phyloP scores from a whole-genome alignment of 2,113 vertebrate species.

The Poeciliopsis prolifica region DNA sequence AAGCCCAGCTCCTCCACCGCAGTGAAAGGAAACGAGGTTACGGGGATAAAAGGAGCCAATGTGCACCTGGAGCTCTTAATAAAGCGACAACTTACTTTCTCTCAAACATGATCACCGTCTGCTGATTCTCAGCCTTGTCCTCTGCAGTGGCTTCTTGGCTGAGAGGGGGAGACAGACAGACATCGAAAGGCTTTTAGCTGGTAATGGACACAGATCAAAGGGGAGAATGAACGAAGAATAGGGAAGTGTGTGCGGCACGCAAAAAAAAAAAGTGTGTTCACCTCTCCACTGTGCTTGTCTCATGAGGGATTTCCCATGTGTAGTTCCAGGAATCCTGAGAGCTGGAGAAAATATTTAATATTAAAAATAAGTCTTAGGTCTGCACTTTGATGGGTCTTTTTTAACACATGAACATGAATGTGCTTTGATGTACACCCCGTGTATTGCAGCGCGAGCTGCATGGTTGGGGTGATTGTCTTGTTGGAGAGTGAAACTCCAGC shows the following conservation, averaged over 20 bases:
- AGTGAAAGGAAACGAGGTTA: conserved; percentile 55
- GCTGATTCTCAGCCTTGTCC: conserved; percentile 39
- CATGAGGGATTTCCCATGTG: conserved; percentile 51
- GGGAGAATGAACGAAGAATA: conserved; percentile 42
- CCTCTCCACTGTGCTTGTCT: conserved; percentile 52
- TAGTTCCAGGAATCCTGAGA: conserved; percentile 44
- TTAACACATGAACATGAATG: too few relatives aligned
- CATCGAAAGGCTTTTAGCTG: conserved; percentile 71
- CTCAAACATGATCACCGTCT: conserved; percentile 72
- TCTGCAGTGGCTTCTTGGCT: conserved; percentile 48
- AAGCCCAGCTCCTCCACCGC: conserved; percentile 27
- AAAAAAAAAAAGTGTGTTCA: conserved; percentile 58
- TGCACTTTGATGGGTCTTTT: neutral
- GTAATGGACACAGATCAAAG: conserved; percentile 36
- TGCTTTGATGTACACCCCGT: too few relatives aligned
- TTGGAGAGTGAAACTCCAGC: neutral
- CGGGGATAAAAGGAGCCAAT: conserved; percentile 47
- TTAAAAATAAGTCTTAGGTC: neutral
- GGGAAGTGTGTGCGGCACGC: neutral
- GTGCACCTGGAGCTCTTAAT: conserved; percentile 36
- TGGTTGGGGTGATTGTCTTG: neutral
- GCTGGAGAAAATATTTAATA: conserved; percentile 11
- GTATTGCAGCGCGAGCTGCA: neutral
- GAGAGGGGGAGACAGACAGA: conserved; percentile 47
- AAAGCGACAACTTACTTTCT: conserved; percentile 73